A percentile compares a stretch with the other conserved stretches of the same genome.
Conservation (phyloP, 2,888 invertebrate species). For the Eristalis tenax region DNA sequence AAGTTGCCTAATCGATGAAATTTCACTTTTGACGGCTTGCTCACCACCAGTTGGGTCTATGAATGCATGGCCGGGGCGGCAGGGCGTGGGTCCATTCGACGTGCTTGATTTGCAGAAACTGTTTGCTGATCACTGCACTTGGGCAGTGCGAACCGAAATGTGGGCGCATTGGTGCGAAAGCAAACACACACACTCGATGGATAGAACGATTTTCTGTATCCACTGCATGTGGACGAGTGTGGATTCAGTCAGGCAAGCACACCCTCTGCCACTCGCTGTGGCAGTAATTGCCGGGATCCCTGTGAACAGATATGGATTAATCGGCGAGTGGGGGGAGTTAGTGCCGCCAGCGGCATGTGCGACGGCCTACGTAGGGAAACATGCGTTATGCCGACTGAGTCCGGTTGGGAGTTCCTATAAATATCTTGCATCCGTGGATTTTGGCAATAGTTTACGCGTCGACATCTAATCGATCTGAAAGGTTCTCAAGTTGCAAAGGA, state of each 20-base stretch:
- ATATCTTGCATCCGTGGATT: slow-evolving; percentile 51
- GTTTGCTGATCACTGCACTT: slow-evolving; percentile 44
- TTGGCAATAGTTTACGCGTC: slow-evolving; percentile 48
- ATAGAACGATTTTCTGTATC: slow-evolving; percentile 20
- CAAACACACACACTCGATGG: slow-evolving; percentile 27
- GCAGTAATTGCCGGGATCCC: slow-evolving; percentile 32
- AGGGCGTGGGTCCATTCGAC: slow-evolving; percentile 26
- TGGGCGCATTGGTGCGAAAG: slow-evolving; percentile 33
- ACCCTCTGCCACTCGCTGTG: not conserved
- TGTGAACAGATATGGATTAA: slow-evolving; percentile 8
- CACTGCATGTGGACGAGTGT: slow-evolving; percentile 6
- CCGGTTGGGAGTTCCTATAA: slow-evolving; percentile 49
- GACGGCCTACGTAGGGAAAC: not conserved
- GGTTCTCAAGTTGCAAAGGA: slow-evolving; percentile 10
- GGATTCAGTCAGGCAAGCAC: not conserved
- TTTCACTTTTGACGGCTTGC: slow-evolving; percentile 60
- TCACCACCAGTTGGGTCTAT: slow-evolving; percentile 10
- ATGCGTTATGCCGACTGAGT: slow-evolving; percentile 7
- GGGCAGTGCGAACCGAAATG: slow-evolving; percentile 53
- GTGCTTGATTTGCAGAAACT: slow-evolving; percentile 62
- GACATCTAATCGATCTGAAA: slow-evolving; percentile 36
- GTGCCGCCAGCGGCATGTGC: not conserved
- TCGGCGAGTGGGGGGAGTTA: not conserved
- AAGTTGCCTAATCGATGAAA: slow-evolving; percentile 64
- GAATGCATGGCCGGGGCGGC: not conserved